These are phyloP conservation scores for Accipiter cooperii DNA, from an alignment of 2,113 vertebrate genomes.

Conservation along the genomic window DNA sequence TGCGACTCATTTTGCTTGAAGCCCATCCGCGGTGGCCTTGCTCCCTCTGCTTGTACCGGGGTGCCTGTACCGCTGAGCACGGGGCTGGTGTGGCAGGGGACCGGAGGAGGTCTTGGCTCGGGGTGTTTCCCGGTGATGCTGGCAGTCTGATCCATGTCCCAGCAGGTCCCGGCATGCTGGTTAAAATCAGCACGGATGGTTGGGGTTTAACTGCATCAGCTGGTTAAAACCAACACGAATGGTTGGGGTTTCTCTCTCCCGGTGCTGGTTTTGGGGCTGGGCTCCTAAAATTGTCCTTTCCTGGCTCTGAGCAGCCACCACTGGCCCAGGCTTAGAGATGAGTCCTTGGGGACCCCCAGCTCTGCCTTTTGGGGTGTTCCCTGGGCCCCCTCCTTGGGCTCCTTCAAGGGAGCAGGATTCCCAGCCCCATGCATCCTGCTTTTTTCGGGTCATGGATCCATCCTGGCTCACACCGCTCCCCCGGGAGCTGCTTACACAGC, in stretches of 20 bases:
- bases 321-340: background rate
- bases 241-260: background rate
- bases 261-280: background rate
- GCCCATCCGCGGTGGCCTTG: background rate
- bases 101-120: fast-evolving
- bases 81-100: background rate
- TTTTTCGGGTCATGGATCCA: background rate
- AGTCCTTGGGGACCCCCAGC: background rate
- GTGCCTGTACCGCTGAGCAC: background rate
- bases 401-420: background rate
- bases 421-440: background rate
- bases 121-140: background rate
- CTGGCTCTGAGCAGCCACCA: background rate
- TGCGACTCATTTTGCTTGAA: background rate
- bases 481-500: background rate
- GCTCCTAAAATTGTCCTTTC: background rate
- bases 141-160: background rate
- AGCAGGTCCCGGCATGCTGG: background rate
- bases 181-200: background rate
- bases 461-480: background rate
- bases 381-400: background rate
- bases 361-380: background rate
- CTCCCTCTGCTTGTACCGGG: background rate
- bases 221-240: background rate
- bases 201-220: background rate